Evolutionary conservation across 2,888 invertebrate species (phyloP).

Genomic region (Rotaria macrura): DNA sequence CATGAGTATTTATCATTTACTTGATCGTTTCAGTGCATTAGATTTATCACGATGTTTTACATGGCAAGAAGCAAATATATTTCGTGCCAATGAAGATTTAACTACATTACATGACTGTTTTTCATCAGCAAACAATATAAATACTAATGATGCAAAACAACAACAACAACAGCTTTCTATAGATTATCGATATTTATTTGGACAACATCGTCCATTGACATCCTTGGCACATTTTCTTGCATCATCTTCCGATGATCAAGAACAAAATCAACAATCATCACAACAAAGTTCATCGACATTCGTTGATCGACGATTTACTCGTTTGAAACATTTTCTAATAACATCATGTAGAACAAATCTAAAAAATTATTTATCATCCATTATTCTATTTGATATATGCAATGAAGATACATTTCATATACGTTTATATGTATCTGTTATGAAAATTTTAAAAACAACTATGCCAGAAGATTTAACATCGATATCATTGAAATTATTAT

Average conservation of each 20-base stretch:
- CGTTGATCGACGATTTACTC: not conserved
- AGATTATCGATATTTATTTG: not conserved
- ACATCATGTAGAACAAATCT: not conserved
- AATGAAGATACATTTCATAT: not conserved
- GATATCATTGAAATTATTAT: slow-evolving; percentile 1
- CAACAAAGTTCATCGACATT: not conserved
- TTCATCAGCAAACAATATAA: not conserved
- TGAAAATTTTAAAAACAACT: not conserved
- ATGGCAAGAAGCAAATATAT: not conserved
- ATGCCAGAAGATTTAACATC: not conserved
- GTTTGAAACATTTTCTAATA: slow-evolving; percentile 9
- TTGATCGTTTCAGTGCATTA: not conserved
- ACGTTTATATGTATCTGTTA: not conserved
- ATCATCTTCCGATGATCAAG: not conserved
- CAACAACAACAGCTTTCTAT: not conserved
- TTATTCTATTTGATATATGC: not conserved
- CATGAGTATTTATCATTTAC: not conserved
- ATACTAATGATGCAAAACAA: not conserved
- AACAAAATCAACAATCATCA: not conserved
- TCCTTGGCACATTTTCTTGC: not conserved
- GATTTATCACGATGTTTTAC: not conserved
- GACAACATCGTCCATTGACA: not conserved
- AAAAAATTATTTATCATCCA: not conserved
- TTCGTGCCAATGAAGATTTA: not conserved
- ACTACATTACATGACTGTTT: not conserved